phyloP scores from a whole-genome alignment of 1,140 invertebrate species.

The Trialeurodes vaporariorum region DNA sequence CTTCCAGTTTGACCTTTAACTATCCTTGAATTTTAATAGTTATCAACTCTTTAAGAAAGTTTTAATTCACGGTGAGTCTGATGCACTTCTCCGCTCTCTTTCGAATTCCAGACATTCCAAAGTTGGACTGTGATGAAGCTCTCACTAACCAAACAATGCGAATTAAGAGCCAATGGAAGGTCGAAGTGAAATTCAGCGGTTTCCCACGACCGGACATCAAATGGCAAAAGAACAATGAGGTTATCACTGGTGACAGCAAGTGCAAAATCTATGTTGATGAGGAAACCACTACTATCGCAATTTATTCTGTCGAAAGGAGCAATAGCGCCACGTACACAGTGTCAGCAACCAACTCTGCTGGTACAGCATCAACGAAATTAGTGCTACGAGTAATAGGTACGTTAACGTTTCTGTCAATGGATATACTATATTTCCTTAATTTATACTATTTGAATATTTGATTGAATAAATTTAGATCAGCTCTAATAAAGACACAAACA shows the following conservation, averaged over 20 bases:
- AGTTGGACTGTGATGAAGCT: constrained; percentile 45
- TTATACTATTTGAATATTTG: no score
- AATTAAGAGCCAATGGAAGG: constrained; percentile 46
- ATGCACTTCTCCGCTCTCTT: no score
- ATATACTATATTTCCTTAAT: no score
- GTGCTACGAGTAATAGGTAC: constrained; percentile 66
- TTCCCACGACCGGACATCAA: constrained; percentile 51
- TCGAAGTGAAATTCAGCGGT: constrained; percentile 46
- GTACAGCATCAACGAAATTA: constrained; percentile 53
- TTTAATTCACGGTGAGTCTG: no score
- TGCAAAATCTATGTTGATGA: constrained; percentile 45
- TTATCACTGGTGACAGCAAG: constrained; percentile 38
- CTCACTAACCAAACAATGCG: constrained; percentile 45
- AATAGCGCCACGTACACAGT: constrained; percentile 53
- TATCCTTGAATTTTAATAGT: no score
- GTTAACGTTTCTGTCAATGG: no score
- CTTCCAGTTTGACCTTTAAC: no score
- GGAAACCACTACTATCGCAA: constrained; percentile 44
- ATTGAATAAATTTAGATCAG: no score
- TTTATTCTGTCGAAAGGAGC: constrained; percentile 44
- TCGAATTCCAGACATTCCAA: constrained; percentile 48
- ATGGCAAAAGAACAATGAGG: constrained; percentile 50
- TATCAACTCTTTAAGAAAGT: no score
- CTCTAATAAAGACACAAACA: no score
- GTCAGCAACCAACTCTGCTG: constrained; percentile 53